Base-by-base conservation (phyloP, 1,140 invertebrate genomes). In the Helicoverpa zea region DNA sequence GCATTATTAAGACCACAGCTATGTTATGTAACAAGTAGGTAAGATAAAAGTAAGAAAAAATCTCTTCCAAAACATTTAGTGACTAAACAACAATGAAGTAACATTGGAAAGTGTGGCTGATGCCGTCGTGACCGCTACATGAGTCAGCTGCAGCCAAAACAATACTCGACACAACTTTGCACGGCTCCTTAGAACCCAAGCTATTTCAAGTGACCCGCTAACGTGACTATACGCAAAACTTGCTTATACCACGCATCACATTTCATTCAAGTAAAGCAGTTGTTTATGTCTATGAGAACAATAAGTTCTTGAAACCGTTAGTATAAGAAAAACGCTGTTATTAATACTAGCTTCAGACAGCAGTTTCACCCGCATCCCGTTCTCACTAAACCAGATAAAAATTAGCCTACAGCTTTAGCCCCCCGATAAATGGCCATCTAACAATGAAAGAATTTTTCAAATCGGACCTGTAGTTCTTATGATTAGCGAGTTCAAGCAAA, bases 81-180 rank as follows among this genome's bases (percentile, higher is more conserved):
- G 74, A 29, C 23, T 64, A 52, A 43, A 77, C 23, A 43, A 79
- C 63, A 70, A 79, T 79, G 63, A 81, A 70, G 64, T 75, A 81
- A 76, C 35, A 70, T 52, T 74, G 47, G 80, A 81, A 81, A 81
- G 73, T 74, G 80, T 81, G 63, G 54, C 52, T 23, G 64, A 81
- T 66, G 51, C 23, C 9, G 51, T 43, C 56, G 47, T 72, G 61
- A 72, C 43, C 56, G 58, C 29, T 51, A 51, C 30, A 49, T 63
- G 56, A 76, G 56, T 61, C 56, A 74, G 23, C 52, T 47, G 43
- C 14, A 52, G 61, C 18, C 58, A 13, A 61, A 73, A 76, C 35
- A 63, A 49, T 49, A 16, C 73, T 63, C 13, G 16, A 61, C 12
- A 14, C n/a, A 11, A 58, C 16, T 18, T 16, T 7, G 11, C 18